Base-by-base conservation (phyloP, 2,888 invertebrate species). In the Ectemnius cavifrons region DNA sequence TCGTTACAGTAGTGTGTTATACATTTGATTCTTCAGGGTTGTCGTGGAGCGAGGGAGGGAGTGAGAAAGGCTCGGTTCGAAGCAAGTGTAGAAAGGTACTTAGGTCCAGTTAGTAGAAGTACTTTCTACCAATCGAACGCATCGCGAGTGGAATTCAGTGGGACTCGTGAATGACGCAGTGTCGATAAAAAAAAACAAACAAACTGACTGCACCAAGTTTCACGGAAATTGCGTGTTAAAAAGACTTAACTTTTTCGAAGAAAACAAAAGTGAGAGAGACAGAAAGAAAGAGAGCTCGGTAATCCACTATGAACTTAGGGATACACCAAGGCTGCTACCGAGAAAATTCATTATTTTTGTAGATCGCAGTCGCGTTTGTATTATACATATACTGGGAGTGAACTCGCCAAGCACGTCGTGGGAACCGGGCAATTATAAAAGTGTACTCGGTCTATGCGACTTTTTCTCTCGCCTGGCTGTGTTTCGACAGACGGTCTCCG, bases 321-420 rank as follows among this genome's bases (percentile, higher is more conserved):
- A 46, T 63, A 16, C 27, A n/a, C 63, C 37, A 20, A 67, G 63
- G 56, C 61, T 66, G 66, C 47, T 37, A 59, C 37, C 67, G 57
- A 77, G 49, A 73, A 52, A 79, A 49, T 46, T 69, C 78, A 77
- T 78, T 84, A 84, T 84, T 84, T 84, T 84, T 84, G 65, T 84
- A 82, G 69, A 76, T 60, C 71, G 65, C 66, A 68, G 73, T 63
- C 71, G 63, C 37, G 37, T 37, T 37, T 37, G 37, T 37, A 37
- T 62, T 60, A 52, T 14, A 16, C 71, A 62, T 56, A 45, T n/a
- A 14, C 4, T 23, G 52, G 52, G 23, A 8, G 23, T 27, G 37
- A 18, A 63, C 13, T 60, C 46, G 13, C 37, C 37, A 47, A 16
- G 37, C n/a, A n/a, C 13, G 59, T 57, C 58, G 27, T 58, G 23